Evolutionary conservation across 2,797 vertebrate genomes (phyloP), one percentile per base, ranked within the genome.

Genomic region (Gorsachius magnificus): DNA sequence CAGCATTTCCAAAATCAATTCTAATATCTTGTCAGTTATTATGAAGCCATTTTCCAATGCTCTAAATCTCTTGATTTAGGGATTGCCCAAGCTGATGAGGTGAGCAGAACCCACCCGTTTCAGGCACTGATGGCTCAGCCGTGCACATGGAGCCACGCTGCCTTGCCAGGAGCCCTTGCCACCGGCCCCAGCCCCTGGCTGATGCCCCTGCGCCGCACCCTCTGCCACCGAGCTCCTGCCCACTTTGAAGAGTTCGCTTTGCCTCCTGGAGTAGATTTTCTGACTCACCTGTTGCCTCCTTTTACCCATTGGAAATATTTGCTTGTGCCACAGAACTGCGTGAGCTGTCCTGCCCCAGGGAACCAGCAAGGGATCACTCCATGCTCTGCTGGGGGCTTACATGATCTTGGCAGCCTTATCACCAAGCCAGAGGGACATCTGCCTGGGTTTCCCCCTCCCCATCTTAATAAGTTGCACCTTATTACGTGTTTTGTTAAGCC

Each of bases 391-490:
- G 38, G n/a, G 20, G 25, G 33, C 5, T 22, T 35, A 19, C 7
- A 8, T 28, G 43, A 66, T 25, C 38, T 77, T 51, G 35, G 31
- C 50, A 75, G 28, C 48, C 45, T 31, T 25, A 13, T 31, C 69
- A 72, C 50, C 50, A 51, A 72, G 38, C 22, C 41, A 76, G 61
- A 48, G 0, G 78, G 38, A 48, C n/a, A 31, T 16, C 31, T 5
- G 4, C 13, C 31, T 1, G 4, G 7, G 8, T 38, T 82, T 43
- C 2, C 9, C 4, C 38, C 54, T 4, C 31, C 3, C 1, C 0
- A 5, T 24, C 25, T 72, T 78, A 72, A 35, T 51, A 20, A 69
- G 5, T 10, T 51, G 63, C 41, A 43, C 19, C 9, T 75, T 57
- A 22, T 29, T 43, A 33, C 14, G 22, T 0, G 0, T 71, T 89